Conservation (phyloP, 2,113 vertebrate species). For the Calidris pugnax region DNA sequence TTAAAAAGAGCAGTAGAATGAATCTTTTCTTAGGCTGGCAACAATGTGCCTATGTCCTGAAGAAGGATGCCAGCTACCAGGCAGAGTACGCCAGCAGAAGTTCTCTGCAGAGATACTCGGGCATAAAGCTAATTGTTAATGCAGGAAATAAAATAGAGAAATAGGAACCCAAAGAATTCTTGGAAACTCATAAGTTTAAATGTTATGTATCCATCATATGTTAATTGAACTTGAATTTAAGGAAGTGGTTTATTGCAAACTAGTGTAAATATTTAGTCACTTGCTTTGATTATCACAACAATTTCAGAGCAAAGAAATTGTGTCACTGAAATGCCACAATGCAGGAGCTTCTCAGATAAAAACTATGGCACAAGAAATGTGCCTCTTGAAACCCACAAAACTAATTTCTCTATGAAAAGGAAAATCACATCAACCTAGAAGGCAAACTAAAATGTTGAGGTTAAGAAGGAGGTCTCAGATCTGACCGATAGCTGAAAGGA, state of each 20-base stretch:
- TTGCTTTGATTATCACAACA: background rate
- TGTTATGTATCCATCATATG: background rate
- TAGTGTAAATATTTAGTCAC: background rate
- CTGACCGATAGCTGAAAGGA: background rate
- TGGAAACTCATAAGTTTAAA: background rate
- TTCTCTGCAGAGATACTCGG: background rate
- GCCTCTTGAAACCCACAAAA: background rate
- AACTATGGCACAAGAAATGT: background rate
- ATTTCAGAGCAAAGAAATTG: background rate
- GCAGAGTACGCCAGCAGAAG: background rate
- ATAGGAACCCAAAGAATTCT: background rate
- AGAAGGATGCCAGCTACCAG: background rate
- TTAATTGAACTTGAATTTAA: background rate
- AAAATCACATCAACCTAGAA: background rate
- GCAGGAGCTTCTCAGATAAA: background rate
- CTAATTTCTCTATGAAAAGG: background rate
- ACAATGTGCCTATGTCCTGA: rapidly evolving
- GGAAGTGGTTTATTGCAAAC: background rate
- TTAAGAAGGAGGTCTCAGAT: background rate
- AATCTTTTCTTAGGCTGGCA: background rate
- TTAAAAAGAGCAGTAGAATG: background rate
- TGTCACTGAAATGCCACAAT: background rate
- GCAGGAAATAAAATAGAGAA: background rate
- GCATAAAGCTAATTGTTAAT: background rate
- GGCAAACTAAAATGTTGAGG: background rate